Evolutionary conservation across 2,888 invertebrate genomes (phyloP), one percentile per base, ranked within the genome.

Genomic region (Drosophila meridionalis): DNA sequence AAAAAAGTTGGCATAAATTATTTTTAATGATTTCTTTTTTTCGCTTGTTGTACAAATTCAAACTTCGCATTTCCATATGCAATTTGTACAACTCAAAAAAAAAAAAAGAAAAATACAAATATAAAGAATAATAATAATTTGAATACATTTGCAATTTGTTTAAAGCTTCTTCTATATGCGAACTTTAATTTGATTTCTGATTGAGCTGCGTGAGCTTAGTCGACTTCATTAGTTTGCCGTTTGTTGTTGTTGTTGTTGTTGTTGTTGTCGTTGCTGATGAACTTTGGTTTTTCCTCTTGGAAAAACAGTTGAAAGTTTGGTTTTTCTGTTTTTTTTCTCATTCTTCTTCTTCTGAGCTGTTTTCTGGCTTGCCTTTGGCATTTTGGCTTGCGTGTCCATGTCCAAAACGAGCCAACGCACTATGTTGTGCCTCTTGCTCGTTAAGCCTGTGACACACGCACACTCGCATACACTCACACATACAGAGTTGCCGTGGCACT

Each of bases 401-500:
- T 71, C 73, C 63, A 64, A 69, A 71, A 66, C 60, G 76, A 42
- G 68, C 57, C 56, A 61, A 62, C 61, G 40, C 80, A 84, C 71
- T 78, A 64, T 84, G 82, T 52, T 75, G 59, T 68, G 47, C 57
- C 42, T 48, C 73, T 34, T 0, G 20, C 52, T 12, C 43, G 45
- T 45, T 45, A 58, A 34, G 60, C 48, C 47, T 28, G 26, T 28
- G n/a, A 45, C 45, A 36, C 58, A 34, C 43, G 14, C 42, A 32
- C 56, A 26, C 30, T 14, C 55, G 14, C 53, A 26, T 32, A 52
- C 43, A 32, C 32, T 14, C 12, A 42, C 11, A 40, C 30, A 14
- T 1, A n/a, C 8, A 32, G 30, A 42, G 42, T 20, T 45, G 53
- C 59, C 62, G 26, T 69, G 73, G 76, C 87, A 87, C 88, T 88